A percentile compares a stretch with the other conserved stretches of the same genome.
These are phyloP conservation scores for Neoseiulus cucumeris DNA, from an alignment of 1,140 invertebrate species.

Conservation along the genomic window DNA sequence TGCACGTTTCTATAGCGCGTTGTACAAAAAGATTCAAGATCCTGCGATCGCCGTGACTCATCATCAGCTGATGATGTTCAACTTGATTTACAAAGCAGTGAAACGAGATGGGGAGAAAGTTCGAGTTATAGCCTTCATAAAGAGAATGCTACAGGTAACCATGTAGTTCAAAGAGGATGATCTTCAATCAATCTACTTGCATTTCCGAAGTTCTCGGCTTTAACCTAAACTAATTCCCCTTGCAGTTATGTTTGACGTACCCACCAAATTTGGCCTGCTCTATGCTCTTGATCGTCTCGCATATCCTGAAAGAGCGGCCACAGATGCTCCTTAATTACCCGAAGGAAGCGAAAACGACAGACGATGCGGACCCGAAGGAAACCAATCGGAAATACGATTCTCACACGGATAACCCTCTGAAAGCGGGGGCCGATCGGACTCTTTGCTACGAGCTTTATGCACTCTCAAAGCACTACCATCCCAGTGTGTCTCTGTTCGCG, in stretches of 20 bases:
- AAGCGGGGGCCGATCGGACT: constrained; percentile 46
- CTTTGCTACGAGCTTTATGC: constrained; percentile 47
- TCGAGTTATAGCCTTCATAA: constrained; percentile 63
- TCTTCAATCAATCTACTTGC: background rate
- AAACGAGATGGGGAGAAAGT: constrained; percentile 47
- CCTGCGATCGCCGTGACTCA: constrained; percentile 47
- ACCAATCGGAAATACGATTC: constrained; percentile 40
- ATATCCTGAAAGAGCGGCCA: constrained; percentile 24
- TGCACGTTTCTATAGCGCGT: constrained; percentile 60
- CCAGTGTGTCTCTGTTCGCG: constrained; percentile 70
- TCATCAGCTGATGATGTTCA: constrained; percentile 60
- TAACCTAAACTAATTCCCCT: background rate
- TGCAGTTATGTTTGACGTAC: background rate
- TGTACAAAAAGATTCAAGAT: constrained; percentile 70
- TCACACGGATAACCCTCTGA: constrained; percentile 55
- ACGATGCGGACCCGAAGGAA: constrained; percentile 10
- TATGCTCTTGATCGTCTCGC: background rate
- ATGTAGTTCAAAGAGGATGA: constrained; percentile 16
- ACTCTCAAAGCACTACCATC: constrained; percentile 62
- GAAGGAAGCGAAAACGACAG: constrained; percentile 9
- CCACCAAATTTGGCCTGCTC: constrained; percentile 3
- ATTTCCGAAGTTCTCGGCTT: background rate
- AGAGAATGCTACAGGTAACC: constrained; percentile 60
- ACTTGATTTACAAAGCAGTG: constrained; percentile 64
- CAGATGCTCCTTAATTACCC: constrained; percentile 21